Conservation (phyloP, 2,113 vertebrate genomes). For the Zapornia atra region DNA sequence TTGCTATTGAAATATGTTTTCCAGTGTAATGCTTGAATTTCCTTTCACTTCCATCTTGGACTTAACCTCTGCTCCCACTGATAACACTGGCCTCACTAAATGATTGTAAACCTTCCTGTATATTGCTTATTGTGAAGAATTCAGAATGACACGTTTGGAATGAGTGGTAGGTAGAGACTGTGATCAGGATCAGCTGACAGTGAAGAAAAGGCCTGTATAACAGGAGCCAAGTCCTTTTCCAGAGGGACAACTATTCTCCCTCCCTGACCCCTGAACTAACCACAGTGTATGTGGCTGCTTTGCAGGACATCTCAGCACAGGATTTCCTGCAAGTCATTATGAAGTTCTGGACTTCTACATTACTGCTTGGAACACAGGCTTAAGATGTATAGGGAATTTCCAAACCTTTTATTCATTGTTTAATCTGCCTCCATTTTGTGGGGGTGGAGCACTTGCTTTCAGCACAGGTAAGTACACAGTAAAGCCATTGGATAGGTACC, state of each 20-base stretch:
- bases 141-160: neutral
- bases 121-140: neutral
- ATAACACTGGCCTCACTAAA: rapidly evolving
- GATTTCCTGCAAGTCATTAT: neutral
- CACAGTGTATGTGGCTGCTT: rapidly evolving
- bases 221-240: neutral
- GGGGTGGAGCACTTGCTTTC: constrained; percentile 2
- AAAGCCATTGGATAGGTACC: neutral
- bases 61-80: neutral
- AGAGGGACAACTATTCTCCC: neutral
- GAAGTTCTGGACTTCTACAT: neutral
- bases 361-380: neutral
- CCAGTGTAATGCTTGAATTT: neutral
- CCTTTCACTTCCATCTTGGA: neutral
- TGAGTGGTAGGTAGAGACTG: neutral
- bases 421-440: neutral
- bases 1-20: neutral
- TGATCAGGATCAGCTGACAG: neutral
- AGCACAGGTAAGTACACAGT: neutral
- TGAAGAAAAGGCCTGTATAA: neutral
- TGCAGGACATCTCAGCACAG: neutral
- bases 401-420: neutral
- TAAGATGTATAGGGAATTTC: neutral
- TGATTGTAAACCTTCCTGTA: neutral
- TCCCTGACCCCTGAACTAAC: neutral